phyloP scores from a whole-genome alignment of 2,888 invertebrate species.

The Bruchidius siliquastri region DNA sequence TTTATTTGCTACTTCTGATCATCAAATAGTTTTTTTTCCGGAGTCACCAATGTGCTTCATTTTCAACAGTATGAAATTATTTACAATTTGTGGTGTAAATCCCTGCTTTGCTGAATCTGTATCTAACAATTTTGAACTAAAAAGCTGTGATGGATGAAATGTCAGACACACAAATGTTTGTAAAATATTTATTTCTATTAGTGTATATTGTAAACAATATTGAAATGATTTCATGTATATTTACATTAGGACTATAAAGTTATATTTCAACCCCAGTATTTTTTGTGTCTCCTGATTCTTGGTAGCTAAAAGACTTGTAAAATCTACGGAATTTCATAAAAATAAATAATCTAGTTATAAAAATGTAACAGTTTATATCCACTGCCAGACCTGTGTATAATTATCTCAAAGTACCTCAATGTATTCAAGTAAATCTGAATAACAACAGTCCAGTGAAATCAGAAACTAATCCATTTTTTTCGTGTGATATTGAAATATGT shows the following conservation, averaged over 20 bases:
- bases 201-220: neutral
- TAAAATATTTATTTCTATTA: neutral
- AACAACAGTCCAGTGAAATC: too few relatives aligned
- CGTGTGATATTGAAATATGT: too few relatives aligned
- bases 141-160: neutral
- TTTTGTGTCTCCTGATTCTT: neutral
- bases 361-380: neutral
- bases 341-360: neutral
- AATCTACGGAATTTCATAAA: neutral
- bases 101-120: too few relatives aligned
- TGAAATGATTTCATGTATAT: neutral
- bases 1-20: too few relatives aligned
- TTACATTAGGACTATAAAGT: neutral
- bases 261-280: neutral
- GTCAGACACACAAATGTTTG: neutral
- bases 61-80: too few relatives aligned
- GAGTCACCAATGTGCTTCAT: too few relatives aligned
- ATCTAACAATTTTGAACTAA: neutral
- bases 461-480: too few relatives aligned
- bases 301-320: neutral
- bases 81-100: too few relatives aligned
- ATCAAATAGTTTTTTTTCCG: too few relatives aligned
- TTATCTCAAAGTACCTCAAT: neutral
- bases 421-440: too few relatives aligned
- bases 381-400: neutral